Conservation (phyloP, 2,113 vertebrate species). For the Varanus komodoensis region DNA sequence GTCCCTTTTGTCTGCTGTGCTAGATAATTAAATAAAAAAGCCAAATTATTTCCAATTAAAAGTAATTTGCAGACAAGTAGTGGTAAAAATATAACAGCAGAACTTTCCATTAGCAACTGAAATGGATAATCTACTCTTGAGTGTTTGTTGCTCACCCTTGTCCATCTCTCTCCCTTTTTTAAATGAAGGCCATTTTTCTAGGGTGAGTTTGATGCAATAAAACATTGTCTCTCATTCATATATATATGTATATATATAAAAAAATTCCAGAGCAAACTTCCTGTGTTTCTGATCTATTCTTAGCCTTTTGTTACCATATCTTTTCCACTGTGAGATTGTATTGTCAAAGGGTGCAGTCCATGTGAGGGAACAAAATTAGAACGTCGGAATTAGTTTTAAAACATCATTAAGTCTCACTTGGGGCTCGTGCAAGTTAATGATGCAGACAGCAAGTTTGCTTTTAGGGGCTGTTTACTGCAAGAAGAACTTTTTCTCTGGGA, state of each 20-base stretch:
- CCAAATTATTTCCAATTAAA: slow-evolving; percentile 80
- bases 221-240: background rate
- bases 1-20: slow-evolving; percentile 74
- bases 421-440: slow-evolving; percentile 29
- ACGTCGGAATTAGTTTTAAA: slow-evolving; percentile 34
- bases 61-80: slow-evolving; percentile 76
- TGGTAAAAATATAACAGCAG: slow-evolving; percentile 76
- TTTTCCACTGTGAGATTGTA: slow-evolving; percentile 32
- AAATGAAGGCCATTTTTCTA: background rate
- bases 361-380: slow-evolving; percentile 20
- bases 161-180: slow-evolving; percentile 39
- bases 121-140: slow-evolving; percentile 72
- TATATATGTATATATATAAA: too few species aligned
- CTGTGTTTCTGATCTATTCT: slow-evolving; percentile 18
- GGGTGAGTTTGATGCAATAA: background rate
- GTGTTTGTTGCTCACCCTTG: slow-evolving; percentile 52
- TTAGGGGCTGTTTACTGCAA: background rate
- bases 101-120: slow-evolving; percentile 74
- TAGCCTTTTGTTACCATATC: slow-evolving; percentile 26
- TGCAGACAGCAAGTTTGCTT: background rate
- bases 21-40: slow-evolving; percentile 81
- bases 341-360: slow-evolving; percentile 16
- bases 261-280: slow-evolving; percentile 24
- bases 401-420: background rate
- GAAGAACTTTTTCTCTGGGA: background rate